phyloP scores from a whole-genome alignment of 2,888 invertebrate genomes.

The Cataglyphis altisquamis region DNA sequence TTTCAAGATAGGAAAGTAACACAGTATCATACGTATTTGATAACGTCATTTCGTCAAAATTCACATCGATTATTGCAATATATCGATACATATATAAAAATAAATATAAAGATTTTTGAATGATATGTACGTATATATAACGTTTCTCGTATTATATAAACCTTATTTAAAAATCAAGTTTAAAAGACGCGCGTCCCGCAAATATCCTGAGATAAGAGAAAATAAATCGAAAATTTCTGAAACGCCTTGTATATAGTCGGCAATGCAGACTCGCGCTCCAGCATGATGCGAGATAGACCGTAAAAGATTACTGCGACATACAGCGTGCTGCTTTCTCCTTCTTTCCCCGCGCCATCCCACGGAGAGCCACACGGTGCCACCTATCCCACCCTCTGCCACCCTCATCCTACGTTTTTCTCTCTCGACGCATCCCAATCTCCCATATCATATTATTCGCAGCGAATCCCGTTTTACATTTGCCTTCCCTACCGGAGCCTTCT shows the following conservation, averaged over 20 bases:
- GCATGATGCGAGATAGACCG: conserved; percentile 80
- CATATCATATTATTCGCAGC: conserved; percentile 82
- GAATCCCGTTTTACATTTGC: conserved; percentile 78
- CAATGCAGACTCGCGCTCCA: conserved; percentile 69
- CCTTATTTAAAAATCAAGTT: neutral
- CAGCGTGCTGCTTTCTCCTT: conserved; percentile 71
- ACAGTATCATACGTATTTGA: no score
- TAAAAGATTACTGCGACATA: conserved; percentile 83
- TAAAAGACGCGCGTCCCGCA: neutral
- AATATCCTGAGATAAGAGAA: neutral
- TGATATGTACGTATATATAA: neutral
- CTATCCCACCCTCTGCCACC: conserved; percentile 39
- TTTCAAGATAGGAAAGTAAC: conserved; percentile 54
- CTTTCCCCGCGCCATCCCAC: conserved; percentile 53
- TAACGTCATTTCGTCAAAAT: neutral
- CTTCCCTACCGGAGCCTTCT: conserved; percentile 62
- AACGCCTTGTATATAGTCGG: conserved; percentile 63
- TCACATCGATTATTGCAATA: neutral
- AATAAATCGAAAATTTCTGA: conserved; percentile 46
- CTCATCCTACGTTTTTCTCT: conserved; percentile 69
- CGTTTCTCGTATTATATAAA: neutral
- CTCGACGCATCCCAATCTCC: conserved; percentile 78
- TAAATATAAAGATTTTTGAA: neutral
- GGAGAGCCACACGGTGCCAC: conserved; percentile 59
- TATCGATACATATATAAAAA: neutral